Evolutionary conservation across 2,888 invertebrate genomes (phyloP), one percentile per base, ranked within the genome.

Genomic region (Dasypogon diadema): DNA sequence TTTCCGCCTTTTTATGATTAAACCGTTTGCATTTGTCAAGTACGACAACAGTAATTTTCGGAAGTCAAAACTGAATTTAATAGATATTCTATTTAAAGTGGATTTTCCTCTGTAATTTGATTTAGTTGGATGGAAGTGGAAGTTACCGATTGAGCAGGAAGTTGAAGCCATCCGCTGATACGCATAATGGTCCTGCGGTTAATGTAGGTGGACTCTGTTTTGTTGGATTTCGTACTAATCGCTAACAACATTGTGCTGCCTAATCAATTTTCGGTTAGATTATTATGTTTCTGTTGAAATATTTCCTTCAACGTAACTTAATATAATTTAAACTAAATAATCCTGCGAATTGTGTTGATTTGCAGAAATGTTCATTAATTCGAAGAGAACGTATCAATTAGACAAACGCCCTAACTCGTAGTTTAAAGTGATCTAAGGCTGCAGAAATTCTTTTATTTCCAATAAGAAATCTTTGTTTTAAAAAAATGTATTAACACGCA

Each of bases 11-110:
- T 74, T 60, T 12, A 37, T 63, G 74, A 74, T 74, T 74, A 74
- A 74, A 74, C 60, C 54, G 74, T 74, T 63, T 63, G 34, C 63
- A 74, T 74, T 74, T 74, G 58, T 74, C 74, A 74, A 74, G 46
- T 60, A 42, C 56, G 42, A 56, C 42, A 58, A 56, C 56, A 56
- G 73, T 24, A 73, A 73, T 73, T 73, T 73, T 73, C 55, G 70
- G 54, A 34, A 70, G 54, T 54, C 54, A 21, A 30, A 30, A 54
- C 54, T 54, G 22, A n/a, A 70, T 70, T 70, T 30, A 70, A 54
- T 54, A 48, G 51, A 16, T 30, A 70, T 3, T 70, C 54, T 70
- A 48, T 46, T 26, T 6, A 14, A 22, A 24, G 24, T n/a, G 16
- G 65, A 48, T 8, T 26, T 48, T 68, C 18, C n/a, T 10, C 46